These are phyloP conservation scores for Ficedula albicollis DNA, from an alignment of 2,797 vertebrate genomes.

Conservation along the genomic window DNA sequence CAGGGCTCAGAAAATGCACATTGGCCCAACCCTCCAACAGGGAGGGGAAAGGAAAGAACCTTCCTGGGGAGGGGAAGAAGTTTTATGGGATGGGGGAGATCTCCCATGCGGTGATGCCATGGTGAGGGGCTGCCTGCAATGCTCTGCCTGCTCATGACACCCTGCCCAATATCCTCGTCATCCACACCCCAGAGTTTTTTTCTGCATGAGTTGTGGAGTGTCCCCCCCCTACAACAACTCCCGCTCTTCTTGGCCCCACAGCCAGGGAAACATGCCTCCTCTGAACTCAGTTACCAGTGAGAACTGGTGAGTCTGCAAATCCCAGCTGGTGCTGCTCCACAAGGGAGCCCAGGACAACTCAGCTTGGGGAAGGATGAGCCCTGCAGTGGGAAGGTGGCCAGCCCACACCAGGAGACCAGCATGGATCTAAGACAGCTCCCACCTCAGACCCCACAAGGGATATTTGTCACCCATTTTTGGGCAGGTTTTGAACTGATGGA, in stretches of 20 bases:
- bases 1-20: neutral
- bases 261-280: neutral
- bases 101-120: fast-evolving
- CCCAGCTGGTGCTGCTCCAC: neutral
- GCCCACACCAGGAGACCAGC: neutral
- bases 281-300: neutral
- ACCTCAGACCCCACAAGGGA: neutral
- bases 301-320: neutral
- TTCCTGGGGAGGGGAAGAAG: neutral
- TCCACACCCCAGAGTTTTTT: neutral
- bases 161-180: neutral
- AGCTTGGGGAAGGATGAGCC: neutral
- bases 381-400: neutral
- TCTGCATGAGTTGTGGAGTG: neutral
- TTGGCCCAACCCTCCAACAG: fast-evolving
- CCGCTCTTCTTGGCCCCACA: neutral
- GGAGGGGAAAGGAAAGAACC: neutral
- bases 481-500: neutral
- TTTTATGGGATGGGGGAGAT: neutral
- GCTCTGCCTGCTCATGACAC: neutral
- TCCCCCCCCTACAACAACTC: neutral
- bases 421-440: neutral
- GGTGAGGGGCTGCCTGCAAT: neutral
- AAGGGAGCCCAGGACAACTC: fast-evolving
- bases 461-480: neutral